phyloP scores from a whole-genome alignment of 2,888 invertebrate species.

The Pammene fasciana region DNA sequence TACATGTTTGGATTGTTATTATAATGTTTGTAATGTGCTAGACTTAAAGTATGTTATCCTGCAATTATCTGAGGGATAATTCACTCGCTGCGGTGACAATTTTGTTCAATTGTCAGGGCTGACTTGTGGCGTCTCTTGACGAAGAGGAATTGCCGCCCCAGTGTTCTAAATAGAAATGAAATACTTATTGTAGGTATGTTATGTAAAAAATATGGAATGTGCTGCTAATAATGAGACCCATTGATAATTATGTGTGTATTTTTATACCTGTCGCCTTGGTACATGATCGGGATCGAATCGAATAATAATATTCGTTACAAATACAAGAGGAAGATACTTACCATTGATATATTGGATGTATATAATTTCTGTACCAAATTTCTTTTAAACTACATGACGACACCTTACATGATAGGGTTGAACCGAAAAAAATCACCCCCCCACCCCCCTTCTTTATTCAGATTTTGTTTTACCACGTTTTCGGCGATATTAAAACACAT shows the following conservation, averaged over 20 bases:
- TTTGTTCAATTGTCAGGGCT: slow-evolving; percentile 55
- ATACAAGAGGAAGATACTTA: too few species aligned
- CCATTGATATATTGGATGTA: too few species aligned
- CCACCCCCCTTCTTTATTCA: too few species aligned
- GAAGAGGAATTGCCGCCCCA: slow-evolving; percentile 25
- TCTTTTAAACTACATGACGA: too few species aligned
- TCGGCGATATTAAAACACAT: too few species aligned
- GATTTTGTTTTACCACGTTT: too few species aligned
- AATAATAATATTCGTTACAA: neutral
- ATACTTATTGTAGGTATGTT: slow-evolving; percentile 1
- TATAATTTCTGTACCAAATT: too few species aligned
- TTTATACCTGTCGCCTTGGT: neutral
- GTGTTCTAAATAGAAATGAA: slow-evolving; percentile 23
- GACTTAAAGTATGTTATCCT: slow-evolving; percentile 61
- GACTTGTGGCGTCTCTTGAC: slow-evolving; percentile 22
- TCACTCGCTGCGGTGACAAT: slow-evolving; percentile 66
- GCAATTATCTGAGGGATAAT: slow-evolving; percentile 69
- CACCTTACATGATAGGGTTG: too few species aligned
- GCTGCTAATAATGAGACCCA: slow-evolving; percentile 2
- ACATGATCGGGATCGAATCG: neutral
- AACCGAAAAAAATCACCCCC: too few species aligned
- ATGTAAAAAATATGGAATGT: slow-evolving; percentile 14
- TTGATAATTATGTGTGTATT: slow-evolving; percentile 10
- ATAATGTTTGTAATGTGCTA: slow-evolving; percentile 50
- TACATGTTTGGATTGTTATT: neutral